phyloP scores from a whole-genome alignment of 2,113 vertebrate species.

The Glaucomys volans region DNA sequence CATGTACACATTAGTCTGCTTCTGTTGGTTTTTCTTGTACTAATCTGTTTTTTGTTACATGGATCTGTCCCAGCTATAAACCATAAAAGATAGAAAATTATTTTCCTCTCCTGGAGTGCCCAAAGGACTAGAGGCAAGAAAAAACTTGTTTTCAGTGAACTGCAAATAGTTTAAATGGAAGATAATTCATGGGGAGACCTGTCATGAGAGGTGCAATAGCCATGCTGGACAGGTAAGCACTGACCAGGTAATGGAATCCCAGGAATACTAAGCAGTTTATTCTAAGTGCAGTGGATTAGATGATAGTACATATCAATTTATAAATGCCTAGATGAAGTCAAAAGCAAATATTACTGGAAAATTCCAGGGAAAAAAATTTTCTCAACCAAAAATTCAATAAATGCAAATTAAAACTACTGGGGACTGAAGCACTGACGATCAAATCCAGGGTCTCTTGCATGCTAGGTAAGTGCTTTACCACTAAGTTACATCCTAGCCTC shows the following conservation, averaged over 20 bases:
- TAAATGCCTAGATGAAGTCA: not conserved
- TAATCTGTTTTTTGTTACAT: not conserved
- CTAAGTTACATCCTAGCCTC: not conserved
- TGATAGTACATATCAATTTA: not conserved
- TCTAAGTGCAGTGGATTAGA: not conserved
- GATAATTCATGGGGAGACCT: fast-evolving
- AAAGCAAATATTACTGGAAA: not conserved
- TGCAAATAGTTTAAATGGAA: not conserved
- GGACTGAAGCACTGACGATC: not conserved
- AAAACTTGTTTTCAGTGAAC: not conserved
- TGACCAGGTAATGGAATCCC: not conserved
- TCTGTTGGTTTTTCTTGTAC: not conserved
- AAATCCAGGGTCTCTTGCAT: not conserved
- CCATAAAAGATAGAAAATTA: not conserved
- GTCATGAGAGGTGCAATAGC: no score
- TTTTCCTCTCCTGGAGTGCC: not conserved
- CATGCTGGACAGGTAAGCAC: not conserved
- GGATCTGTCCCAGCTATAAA: not conserved
- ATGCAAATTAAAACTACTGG: not conserved
- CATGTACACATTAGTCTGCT: no score
- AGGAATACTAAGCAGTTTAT: no score
- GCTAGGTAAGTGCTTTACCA: not conserved
- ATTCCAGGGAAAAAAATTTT: not conserved
- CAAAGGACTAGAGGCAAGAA: not conserved
- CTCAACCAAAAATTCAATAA: not conserved